Evolutionary conservation across 2,113 vertebrate species (phyloP).

Genomic region (Hippoglossus stenolepis): DNA sequence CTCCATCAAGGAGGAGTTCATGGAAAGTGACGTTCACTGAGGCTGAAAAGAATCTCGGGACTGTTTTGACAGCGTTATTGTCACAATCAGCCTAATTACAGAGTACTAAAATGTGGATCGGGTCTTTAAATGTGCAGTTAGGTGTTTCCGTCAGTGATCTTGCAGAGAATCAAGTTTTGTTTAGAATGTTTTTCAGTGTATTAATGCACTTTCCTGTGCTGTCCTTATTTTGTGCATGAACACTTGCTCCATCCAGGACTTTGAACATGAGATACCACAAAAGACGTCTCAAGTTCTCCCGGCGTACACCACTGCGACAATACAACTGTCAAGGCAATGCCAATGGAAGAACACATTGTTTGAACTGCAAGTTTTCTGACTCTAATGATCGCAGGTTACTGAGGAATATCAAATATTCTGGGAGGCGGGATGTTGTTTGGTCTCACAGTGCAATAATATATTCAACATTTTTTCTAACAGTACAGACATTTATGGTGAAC

Average conservation of each 20-base stretch:
- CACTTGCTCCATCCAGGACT: slow-evolving; percentile 7
- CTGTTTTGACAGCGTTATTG: slow-evolving; percentile 15
- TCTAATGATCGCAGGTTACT: slow-evolving; percentile 1
- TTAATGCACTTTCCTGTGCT: slow-evolving; percentile 26
- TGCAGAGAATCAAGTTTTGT: slow-evolving; percentile 15
- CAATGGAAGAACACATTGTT: slow-evolving; percentile 2
- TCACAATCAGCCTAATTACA: slow-evolving; percentile 23
- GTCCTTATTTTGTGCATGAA: slow-evolving; percentile 22
- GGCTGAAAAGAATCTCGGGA: slow-evolving; percentile 6
- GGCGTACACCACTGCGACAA: slow-evolving; percentile 14
- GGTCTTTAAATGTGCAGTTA: slow-evolving; percentile 20
- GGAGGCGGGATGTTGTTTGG: slow-evolving; percentile 13
- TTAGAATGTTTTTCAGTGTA: slow-evolving; percentile 27
- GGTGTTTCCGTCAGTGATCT: slow-evolving; percentile 30
- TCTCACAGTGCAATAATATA: slow-evolving; percentile 40
- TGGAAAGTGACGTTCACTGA: slow-evolving; percentile 90
- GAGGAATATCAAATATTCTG: neutral
- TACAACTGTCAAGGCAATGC: slow-evolving; percentile 16
- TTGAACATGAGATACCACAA: slow-evolving; percentile 18
- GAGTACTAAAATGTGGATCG: neutral
- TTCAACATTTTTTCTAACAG: too few species aligned
- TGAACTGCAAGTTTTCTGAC: slow-evolving; percentile 16
- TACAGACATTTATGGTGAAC: neutral
- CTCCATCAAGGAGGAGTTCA: slow-evolving; percentile 96
- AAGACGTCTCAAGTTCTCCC: slow-evolving; percentile 5